phyloP scores from a whole-genome alignment of 2,888 invertebrate species.

The Meteorus colon region DNA sequence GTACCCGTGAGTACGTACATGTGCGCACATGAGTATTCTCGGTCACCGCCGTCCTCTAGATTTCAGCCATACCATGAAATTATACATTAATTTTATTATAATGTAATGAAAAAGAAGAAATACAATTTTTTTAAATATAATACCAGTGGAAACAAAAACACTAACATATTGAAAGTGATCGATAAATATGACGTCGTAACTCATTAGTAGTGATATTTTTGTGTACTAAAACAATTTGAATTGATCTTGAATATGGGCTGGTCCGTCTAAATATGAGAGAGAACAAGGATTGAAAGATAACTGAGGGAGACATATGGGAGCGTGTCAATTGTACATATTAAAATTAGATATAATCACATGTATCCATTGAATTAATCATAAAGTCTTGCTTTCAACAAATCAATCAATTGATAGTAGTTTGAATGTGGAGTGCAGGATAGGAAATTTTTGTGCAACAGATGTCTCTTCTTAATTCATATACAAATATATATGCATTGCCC shows the following conservation, averaged over 20 bases:
- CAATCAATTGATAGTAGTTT: neutral
- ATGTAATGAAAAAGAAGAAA: constrained; percentile 29
- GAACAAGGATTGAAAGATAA: constrained; percentile 26
- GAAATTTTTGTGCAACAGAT: neutral
- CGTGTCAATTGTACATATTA: constrained; percentile 24
- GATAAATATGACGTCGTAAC: constrained; percentile 32
- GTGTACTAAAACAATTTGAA: constrained; percentile 3
- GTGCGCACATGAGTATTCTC: constrained; percentile 55
- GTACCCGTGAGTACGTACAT: constrained; percentile 56
- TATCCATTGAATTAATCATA: neutral
- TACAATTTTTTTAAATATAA: constrained; percentile 29
- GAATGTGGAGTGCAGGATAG: neutral
- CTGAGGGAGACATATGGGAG: constrained; percentile 23
- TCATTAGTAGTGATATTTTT: constrained; percentile 5
- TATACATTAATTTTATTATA: constrained; percentile 31
- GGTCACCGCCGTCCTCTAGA: constrained; percentile 36
- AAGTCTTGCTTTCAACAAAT: neutral
- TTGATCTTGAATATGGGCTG: constrained; percentile 45
- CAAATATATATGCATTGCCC: neutral
- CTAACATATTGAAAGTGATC: constrained; percentile 27
- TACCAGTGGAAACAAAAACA: constrained; percentile 25
- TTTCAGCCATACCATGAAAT: constrained; percentile 34
- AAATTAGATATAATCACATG: neutral
- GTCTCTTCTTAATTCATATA: neutral
- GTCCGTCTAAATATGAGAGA: constrained; percentile 40